Percentiles rank a stretch among this genome's conserved stretches.
These are phyloP conservation scores for Ciconia maguari DNA, from an alignment of 2,113 vertebrate species.

Conservation along the genomic window DNA sequence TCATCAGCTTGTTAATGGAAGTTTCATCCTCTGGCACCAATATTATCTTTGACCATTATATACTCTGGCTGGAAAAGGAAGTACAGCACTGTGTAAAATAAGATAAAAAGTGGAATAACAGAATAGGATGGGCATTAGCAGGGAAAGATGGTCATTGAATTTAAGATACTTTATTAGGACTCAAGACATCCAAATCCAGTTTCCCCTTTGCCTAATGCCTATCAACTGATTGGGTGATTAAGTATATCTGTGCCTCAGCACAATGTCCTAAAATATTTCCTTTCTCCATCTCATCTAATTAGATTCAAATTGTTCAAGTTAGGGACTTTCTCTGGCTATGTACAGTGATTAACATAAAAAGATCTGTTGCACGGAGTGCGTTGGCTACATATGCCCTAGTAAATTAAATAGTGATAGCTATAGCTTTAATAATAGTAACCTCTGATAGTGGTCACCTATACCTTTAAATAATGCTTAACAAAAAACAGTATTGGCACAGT, in stretches of 20 bases:
- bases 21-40: not conserved
- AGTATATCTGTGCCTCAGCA: not conserved
- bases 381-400: not conserved
- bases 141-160: not conserved
- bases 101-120: not conserved
- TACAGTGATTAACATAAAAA: not conserved
- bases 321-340: not conserved
- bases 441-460: not conserved
- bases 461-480: not conserved
- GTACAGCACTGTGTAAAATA: not conserved
- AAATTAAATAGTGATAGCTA: not conserved
- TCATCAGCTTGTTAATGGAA: not conserved
- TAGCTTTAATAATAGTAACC: not conserved
- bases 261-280: not conserved
- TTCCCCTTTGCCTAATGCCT: not conserved
- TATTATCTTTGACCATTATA: not conserved
- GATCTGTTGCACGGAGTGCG: not conserved
- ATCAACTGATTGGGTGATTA: not conserved
- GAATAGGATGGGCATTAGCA: not conserved
- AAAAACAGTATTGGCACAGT: not conserved
- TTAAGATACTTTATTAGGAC: not conserved
- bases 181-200: not conserved
- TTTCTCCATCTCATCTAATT: not conserved
- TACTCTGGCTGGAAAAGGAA: not conserved
- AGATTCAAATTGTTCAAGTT: not conserved